A percentile compares a stretch with the other conserved stretches of the same genome.
Conservation (phyloP, 2,113 vertebrate species). For the Alces alces region DNA sequence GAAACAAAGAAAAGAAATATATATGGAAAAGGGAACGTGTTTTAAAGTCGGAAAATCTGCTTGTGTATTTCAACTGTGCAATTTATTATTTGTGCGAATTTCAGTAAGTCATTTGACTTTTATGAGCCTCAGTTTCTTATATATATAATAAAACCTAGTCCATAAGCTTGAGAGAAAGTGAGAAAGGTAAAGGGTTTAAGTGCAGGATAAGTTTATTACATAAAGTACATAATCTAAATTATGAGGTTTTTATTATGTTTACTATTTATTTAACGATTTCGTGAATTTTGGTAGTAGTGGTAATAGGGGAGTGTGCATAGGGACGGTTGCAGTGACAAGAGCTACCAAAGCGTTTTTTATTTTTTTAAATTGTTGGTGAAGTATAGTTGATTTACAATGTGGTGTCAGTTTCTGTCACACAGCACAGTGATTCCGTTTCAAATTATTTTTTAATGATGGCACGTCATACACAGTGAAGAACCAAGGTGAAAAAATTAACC, state of each 20-base stretch:
- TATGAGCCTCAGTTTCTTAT: neutral
- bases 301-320: neutral
- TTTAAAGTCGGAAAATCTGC: neutral
- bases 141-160: neutral
- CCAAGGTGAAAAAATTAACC: neutral
- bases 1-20: neutral
- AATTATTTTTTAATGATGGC: neutral
- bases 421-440: neutral
- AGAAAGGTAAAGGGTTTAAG: neutral
- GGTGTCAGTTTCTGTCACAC: neutral
- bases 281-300: neutral
- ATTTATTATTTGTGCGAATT: neutral
- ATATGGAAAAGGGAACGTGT: neutral
- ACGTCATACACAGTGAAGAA: neutral
- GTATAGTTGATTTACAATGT: neutral
- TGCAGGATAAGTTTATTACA: neutral
- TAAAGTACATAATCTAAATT: neutral
- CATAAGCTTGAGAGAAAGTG: neutral
- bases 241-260: neutral
- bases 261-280: neutral
- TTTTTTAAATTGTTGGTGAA: neutral
- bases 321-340: neutral
- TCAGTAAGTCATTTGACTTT: neutral
- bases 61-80: neutral
- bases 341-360: neutral